A percentile compares a stretch with the other conserved stretches of the same genome.
phyloP scores from a whole-genome alignment of 2,888 invertebrate genomes.

The Ommatoiulus sabulosus region DNA sequence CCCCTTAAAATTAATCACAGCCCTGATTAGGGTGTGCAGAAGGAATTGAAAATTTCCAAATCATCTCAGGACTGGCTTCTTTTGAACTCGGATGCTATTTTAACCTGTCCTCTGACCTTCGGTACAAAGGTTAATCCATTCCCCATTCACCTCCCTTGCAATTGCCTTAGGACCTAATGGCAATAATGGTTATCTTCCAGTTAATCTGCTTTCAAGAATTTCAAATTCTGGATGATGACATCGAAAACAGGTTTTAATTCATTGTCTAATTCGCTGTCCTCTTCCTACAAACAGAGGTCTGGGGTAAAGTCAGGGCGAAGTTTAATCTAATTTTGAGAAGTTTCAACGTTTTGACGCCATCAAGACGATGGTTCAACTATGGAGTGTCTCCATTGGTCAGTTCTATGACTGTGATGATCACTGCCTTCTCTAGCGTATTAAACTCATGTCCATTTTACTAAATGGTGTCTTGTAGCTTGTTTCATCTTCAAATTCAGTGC shows the following conservation, averaged over 20 bases:
- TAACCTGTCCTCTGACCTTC: background rate
- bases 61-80: background rate
- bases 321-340: background rate
- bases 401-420: background rate
- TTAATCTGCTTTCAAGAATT: background rate
- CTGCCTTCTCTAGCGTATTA: background rate
- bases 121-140: background rate
- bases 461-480: background rate
- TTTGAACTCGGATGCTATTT: background rate
- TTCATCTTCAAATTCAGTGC: background rate
- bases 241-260: constrained; percentile 22
- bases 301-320: background rate
- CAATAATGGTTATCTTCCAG: background rate
- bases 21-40: background rate
- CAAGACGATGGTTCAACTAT: background rate
- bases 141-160: background rate
- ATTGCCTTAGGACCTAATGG: constrained; percentile 17
- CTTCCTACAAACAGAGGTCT: background rate
- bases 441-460: background rate
- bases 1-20: too few relatives aligned
- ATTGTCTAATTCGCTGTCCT: background rate
- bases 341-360: background rate
- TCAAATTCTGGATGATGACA: background rate
- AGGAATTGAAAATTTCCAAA: background rate
- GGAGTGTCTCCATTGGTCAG: background rate